phyloP scores from a whole-genome alignment of 2,888 invertebrate species.

The Halocaridina rubra region DNA sequence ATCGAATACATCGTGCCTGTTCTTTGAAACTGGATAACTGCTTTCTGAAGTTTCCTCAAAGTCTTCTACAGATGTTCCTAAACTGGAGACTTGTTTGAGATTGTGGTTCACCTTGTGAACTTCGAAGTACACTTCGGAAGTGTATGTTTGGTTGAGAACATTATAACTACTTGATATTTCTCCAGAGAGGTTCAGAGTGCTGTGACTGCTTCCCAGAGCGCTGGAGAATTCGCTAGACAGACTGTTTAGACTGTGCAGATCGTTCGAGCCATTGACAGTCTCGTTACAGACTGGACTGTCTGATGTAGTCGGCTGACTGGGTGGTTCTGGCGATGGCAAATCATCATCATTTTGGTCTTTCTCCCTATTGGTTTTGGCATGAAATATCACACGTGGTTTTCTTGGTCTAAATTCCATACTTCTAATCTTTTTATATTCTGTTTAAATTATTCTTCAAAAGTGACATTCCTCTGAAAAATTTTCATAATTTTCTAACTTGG shows the following conservation, averaged over 20 bases:
- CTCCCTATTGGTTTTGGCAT: neutral
- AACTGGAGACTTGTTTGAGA: neutral
- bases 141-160: slow-evolving; percentile 29
- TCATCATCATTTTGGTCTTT: neutral
- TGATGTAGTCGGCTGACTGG: too few species aligned
- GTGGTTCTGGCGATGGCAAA: neutral
- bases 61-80: slow-evolving; percentile 21
- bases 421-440: too few species aligned
- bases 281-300: too few species aligned
- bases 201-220: neutral
- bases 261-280: too few species aligned
- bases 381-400: neutral
- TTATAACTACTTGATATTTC: neutral
- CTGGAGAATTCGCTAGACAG: neutral
- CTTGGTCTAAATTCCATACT: neutral
- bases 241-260: neutral
- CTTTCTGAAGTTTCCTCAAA: slow-evolving; percentile 1
- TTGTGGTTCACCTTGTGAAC: slow-evolving; percentile 3
- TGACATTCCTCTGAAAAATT: too few species aligned
- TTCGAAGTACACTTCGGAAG: slow-evolving; percentile 9
- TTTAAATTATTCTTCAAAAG: too few species aligned
- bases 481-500: too few species aligned
- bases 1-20: neutral
- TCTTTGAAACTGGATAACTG: neutral
- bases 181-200: neutral